Percentiles rank a stretch among this genome's conserved stretches.
Evolutionary conservation across 2,888 invertebrate genomes (phyloP).

Genomic region (Baccha elongata): DNA sequence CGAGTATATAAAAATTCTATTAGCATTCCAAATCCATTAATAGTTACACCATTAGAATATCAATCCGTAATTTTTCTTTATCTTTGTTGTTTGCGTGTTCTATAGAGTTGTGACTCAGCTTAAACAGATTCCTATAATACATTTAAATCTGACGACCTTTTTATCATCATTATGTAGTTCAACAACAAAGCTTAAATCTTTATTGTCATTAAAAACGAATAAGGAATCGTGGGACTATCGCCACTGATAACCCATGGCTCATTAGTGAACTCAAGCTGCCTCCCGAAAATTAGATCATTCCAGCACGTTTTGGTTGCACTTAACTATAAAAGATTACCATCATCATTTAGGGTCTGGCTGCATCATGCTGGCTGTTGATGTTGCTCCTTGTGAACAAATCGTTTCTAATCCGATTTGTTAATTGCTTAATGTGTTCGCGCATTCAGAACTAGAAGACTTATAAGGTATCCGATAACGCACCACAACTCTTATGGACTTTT

Average conservation of each 20-base stretch:
- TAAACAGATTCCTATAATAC: not conserved
- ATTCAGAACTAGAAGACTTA: conserved; percentile 45
- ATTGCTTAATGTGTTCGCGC: conserved; percentile 66
- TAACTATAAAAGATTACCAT: conserved; percentile 49
- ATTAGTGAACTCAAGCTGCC: not conserved
- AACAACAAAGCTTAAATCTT: not conserved
- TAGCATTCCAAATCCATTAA: conserved; percentile 63
- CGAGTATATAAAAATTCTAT: conserved; percentile 32
- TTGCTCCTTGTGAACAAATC: conserved; percentile 47
- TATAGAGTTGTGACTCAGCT: too few relatives aligned
- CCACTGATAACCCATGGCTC: conserved; percentile 43
- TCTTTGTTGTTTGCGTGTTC: not conserved
- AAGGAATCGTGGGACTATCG: conserved; percentile 35
- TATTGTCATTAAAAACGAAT: not conserved
- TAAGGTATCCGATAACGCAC: conserved; percentile 67
- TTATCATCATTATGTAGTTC: not conserved
- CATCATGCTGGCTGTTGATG: not conserved
- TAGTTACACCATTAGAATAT: conserved; percentile 53
- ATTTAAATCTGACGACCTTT: not conserved
- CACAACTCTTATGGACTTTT: conserved; percentile 40
- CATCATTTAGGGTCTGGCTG: conserved; percentile 22
- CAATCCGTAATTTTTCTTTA: conserved; percentile 14
- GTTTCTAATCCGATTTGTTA: conserved; percentile 69
- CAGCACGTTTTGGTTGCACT: conserved; percentile 14
- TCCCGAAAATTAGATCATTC: conserved; percentile 47